phyloP scores from a whole-genome alignment of 92 coral and sea anemone species.

The Phymanthus crucifer region DNA sequence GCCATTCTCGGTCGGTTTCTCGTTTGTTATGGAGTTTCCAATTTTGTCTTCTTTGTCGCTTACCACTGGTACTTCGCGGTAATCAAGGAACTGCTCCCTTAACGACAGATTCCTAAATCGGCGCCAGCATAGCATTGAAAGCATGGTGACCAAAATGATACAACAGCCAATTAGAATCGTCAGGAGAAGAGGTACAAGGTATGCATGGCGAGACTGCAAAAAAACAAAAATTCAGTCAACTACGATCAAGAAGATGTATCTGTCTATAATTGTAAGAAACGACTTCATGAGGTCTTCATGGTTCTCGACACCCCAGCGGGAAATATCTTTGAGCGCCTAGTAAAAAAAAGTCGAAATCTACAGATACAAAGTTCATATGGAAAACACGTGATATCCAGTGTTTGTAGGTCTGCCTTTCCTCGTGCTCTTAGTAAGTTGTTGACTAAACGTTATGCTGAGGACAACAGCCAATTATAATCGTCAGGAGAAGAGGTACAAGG shows the following conservation, averaged over 20 bases:
- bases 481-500: conserved; percentile 56
- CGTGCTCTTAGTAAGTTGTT: too few relatives aligned
- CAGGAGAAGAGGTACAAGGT: conserved; percentile 52
- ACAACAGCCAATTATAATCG: conserved; percentile 51
- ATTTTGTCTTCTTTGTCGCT: conserved; percentile 57
- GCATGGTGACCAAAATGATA: conserved; percentile 59
- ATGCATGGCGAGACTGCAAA: conserved; percentile 11
- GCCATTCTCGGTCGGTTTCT: conserved; percentile 46
- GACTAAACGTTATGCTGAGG: too few relatives aligned
- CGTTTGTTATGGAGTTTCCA: conserved; percentile 9
- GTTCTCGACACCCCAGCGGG: too few relatives aligned
- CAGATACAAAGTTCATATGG: too few relatives aligned
- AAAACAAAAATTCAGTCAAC: neutral
- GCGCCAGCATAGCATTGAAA: conserved; percentile 87
- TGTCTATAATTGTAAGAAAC: too few relatives aligned
- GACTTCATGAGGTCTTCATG: too few relatives aligned
- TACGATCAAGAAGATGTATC: neutral
- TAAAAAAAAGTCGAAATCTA: too few relatives aligned
- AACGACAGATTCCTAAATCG: conserved; percentile 73
- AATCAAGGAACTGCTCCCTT: conserved; percentile 87
- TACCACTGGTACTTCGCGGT: conserved; percentile 71
- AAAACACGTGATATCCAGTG: too few relatives aligned
- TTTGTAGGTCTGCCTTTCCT: too few relatives aligned
- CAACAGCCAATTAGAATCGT: conserved; percentile 55
- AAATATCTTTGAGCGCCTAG: too few relatives aligned